phyloP scores from a whole-genome alignment of 2,797 vertebrate species.

The Sphenodon punctatus region DNA sequence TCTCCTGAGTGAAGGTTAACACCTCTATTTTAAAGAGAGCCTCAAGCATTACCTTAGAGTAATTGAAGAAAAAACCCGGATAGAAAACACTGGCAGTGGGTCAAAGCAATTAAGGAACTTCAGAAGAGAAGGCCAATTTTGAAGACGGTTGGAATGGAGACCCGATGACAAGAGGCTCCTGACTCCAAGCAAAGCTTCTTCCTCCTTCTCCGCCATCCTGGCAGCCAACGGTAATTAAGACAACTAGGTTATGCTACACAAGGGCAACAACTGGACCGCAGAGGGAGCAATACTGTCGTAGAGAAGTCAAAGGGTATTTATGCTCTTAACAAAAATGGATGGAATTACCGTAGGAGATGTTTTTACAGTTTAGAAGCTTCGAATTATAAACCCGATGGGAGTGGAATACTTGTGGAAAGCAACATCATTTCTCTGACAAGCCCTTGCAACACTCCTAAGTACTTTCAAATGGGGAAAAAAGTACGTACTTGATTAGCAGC shows the following conservation, averaged over 20 bases:
- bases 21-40: background rate
- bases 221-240: background rate
- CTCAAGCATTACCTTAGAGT: conserved; percentile 2
- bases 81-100: conserved; percentile 8
- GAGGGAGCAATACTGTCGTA: background rate
- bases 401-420: background rate
- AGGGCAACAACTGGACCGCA: background rate
- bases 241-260: background rate
- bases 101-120: conserved; percentile 42
- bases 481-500: conserved; percentile 83
- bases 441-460: background rate
- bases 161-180: background rate
- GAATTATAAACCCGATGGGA: background rate
- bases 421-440: background rate
- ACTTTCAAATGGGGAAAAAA: background rate
- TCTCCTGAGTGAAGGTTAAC: background rate
- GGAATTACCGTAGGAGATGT: background rate
- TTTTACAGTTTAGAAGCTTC: background rate
- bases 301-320: background rate
- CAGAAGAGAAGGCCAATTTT: background rate
- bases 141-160: background rate
- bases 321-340: background rate
- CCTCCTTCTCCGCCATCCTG: background rate
- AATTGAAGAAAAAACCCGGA: background rate
- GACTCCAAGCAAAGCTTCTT: background rate